phyloP scores from a whole-genome alignment of 1,140 invertebrate species.

The Meteorus sp. region DNA sequence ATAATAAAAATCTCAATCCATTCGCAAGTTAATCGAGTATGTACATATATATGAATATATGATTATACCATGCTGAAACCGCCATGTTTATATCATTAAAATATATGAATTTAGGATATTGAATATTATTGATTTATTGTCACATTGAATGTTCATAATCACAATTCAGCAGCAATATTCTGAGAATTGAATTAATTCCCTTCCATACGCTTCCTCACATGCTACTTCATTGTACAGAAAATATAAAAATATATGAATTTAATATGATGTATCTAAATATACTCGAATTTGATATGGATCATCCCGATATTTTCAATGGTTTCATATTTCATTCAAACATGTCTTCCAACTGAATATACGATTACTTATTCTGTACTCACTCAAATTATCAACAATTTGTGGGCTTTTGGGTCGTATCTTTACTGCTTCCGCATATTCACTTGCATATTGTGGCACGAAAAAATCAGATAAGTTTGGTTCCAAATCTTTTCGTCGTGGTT shows the following conservation, averaged over 20 bases:
- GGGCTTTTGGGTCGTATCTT: conserved; percentile 28
- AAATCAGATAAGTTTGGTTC: conserved; percentile 43
- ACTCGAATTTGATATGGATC: not conserved
- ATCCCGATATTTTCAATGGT: not conserved
- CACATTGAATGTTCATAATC: too few relatives aligned
- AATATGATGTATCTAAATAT: conserved; percentile 7
- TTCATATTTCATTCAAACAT: conserved; percentile 31
- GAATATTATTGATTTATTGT: too few relatives aligned
- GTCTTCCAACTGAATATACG: conserved; percentile 44
- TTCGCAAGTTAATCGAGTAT: conserved; percentile 55
- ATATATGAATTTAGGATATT: too few relatives aligned
- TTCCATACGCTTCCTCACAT: too few relatives aligned
- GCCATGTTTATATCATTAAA: too few relatives aligned
- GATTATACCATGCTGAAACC: not conserved
- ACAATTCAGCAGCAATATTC: too few relatives aligned
- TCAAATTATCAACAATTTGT: conserved; percentile 35
- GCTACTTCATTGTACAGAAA: too few relatives aligned
- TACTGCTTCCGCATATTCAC: conserved; percentile 39
- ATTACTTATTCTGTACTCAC: conserved; percentile 42
- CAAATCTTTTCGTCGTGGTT: conserved; percentile 40
- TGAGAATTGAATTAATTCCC: too few relatives aligned
- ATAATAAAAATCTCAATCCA: conserved; percentile 70
- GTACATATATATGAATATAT: not conserved
- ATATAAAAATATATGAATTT: too few relatives aligned
- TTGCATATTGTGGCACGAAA: conserved; percentile 36